phyloP scores from a whole-genome alignment of 2,797 vertebrate genomes.

The Streptopelia turtur region DNA sequence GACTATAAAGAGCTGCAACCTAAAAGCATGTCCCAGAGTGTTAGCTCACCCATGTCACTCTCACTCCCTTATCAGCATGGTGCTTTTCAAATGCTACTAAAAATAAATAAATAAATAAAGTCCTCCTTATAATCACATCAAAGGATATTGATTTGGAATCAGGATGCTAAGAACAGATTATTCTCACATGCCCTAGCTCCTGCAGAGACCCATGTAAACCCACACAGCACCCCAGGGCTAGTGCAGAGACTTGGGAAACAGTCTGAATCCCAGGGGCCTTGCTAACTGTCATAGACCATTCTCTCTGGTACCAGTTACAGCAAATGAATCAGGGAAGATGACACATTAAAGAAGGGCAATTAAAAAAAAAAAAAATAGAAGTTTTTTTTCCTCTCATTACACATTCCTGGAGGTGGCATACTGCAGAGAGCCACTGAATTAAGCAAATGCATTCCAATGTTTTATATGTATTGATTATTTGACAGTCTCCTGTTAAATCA shows the following conservation, averaged over 20 bases:
- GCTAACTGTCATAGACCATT: slow-evolving; percentile 18
- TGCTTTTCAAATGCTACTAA: neutral
- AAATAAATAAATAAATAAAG: neutral
- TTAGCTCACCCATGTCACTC: neutral
- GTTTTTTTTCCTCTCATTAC: neutral
- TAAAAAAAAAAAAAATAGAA: neutral
- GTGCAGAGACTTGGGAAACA: neutral
- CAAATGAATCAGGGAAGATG: neutral
- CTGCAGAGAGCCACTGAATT: neutral
- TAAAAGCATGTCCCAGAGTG: neutral
- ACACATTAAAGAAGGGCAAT: neutral
- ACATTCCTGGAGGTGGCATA: neutral
- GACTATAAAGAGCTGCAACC: neutral
- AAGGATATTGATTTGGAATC: neutral
- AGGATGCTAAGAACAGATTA: slow-evolving; percentile 11
- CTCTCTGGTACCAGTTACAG: neutral
- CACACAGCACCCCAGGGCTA: accelerated
- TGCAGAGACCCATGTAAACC: neutral
- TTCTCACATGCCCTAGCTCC: neutral
- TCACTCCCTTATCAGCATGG: accelerated
- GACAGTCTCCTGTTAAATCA: neutral
- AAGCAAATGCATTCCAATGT: neutral
- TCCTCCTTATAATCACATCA: neutral
- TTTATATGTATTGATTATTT: neutral
- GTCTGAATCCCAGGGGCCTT: neutral